Evolutionary conservation across 2,113 vertebrate genomes (phyloP), one percentile per base, ranked within the genome.

Genomic region (Syrmaticus mikado): DNA sequence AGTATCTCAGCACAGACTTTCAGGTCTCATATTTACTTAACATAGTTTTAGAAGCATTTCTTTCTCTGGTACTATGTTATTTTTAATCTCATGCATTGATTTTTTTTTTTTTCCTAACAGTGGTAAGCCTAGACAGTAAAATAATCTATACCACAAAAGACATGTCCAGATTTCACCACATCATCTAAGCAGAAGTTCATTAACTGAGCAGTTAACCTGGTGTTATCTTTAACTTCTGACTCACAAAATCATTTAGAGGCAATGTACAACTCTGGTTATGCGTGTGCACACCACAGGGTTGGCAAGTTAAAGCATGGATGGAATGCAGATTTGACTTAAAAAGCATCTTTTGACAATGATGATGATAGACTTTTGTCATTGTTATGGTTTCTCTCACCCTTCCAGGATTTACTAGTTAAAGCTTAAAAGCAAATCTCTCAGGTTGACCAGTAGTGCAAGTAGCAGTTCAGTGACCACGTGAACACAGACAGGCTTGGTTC

Each of bases 1-100:
- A 96, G 83, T 52, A 83, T 11, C 55, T 89, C 61, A 58, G 27
- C 11, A 61, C n/a, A 89, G 61, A 64, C 46, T 91, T 93, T 77
- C 10, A 6, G 82, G 79, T 41, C 32, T 92, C 80, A 32, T 67
- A 67, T 11, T 71, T 85, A 52, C 45, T 66, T 32, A 73, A 82
- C 57, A 71, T 27, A 74, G 74, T 57, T 78, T 95, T 82, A 55
- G 68, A 89, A 94, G n/a, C 52, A 55, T 25, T 48, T 65, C 18
- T 93, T 94, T 74, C n/a, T 41, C 27, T 64, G 34, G 62, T 25
- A 80, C 12, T 68, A 50, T 10, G 13, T 80, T 89, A 79, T 75
- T 90, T 88, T 94, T 70, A 85, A 18, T 77, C 68, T 80, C 57
- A 27, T 58, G 67, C 70, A 81, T 55, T 52, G 48, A 48, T 82